Evolutionary conservation across 2,797 vertebrate genomes (phyloP).

Genomic region (Tokudaia muenninki): DNA sequence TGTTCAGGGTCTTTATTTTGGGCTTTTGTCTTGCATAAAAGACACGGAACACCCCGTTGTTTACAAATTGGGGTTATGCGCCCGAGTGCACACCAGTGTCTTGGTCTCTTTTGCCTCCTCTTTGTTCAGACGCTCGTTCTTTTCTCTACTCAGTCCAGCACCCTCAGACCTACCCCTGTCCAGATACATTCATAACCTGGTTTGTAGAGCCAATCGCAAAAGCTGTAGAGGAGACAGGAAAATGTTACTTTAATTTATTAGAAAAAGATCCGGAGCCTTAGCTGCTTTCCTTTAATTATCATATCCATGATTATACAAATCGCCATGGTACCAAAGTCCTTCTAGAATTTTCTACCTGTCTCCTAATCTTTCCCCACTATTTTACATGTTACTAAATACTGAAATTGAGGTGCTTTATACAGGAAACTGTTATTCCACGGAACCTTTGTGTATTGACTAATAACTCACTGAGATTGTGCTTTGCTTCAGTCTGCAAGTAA

Average conservation of each 20-base stretch:
- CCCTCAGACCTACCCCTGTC: not conserved
- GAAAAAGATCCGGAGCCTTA: not conserved
- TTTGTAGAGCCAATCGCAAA: not conserved
- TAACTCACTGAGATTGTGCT: not conserved
- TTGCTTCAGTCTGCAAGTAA: constrained; percentile 2
- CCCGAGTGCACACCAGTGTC: constrained; percentile 8
- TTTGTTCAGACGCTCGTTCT: constrained; percentile 63
- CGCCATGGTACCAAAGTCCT: not conserved
- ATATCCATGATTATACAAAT: not conserved
- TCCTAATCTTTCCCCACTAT: not conserved
- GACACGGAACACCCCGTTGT: constrained; percentile 66
- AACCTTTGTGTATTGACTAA: not conserved
- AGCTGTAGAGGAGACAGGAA: constrained; percentile 25
- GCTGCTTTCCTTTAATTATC: not conserved
- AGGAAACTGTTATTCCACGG: constrained; percentile 9
- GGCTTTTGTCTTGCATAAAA: constrained; percentile 71
- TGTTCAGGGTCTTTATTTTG: constrained; percentile 63
- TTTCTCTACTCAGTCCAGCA: not conserved
- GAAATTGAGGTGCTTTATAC: constrained; percentile 1
- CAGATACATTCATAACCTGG: not conserved
- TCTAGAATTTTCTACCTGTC: constrained; percentile 34
- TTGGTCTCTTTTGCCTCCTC: constrained; percentile 31
- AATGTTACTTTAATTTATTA: not conserved
- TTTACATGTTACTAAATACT: constrained; percentile 40
- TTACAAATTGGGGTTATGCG: constrained; percentile 77